Base-by-base conservation (phyloP, 2,797 vertebrate genomes). In the Pseudochirops corinnae region DNA sequence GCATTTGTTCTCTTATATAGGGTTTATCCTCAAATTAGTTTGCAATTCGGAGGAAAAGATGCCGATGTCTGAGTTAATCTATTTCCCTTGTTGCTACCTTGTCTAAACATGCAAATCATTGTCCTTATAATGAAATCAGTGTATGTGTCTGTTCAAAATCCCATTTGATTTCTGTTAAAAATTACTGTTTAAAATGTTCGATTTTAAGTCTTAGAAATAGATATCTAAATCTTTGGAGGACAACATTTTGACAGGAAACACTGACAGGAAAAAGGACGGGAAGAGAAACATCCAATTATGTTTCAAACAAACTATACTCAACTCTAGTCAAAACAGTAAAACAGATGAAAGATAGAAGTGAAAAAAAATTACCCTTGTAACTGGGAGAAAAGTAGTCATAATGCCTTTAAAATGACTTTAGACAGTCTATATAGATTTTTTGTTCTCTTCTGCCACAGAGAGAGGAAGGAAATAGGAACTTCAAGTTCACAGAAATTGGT, bases 151-250 rank as follows among this genome's bases (percentile, higher is more conserved):
- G 56, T 92, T 90, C 16, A 52, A 93, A 94, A 90, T 57, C 14
- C 58, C 92, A 55, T 91, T 92, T 90, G 6, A 3, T 62, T 96
- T 96, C 95, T 46, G 24, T 50, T 87, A 10, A 87, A 55, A 87
- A 87, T 87, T 26, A 26, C 53, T 90, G 24, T 29, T 53, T n/a
- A 67, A 93, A 90, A 93, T 91, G 24, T 90, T 95, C 93, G 56
- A 5, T 92, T 93, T 1, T 92, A 52, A 60, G 57, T 21, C 56
- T 92, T 33, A 92, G 93, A 46, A 57, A 93, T 50, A 24, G 55
- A 9, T 67, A 94, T 94, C 87, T 13, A 97, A 96, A 87, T 91
- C 31, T 90, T 96, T 62, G 3, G 91, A 53, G 10, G 57, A 95
- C 94, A 94, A 53, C 13, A 50, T 21, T 60, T 56, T 94, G 21